Evolutionary conservation across 37 sponge, comb jelly and placozoan genomes (phyloP), one percentile per base, ranked within the genome.

Genomic region (Eunapius fragilis): DNA sequence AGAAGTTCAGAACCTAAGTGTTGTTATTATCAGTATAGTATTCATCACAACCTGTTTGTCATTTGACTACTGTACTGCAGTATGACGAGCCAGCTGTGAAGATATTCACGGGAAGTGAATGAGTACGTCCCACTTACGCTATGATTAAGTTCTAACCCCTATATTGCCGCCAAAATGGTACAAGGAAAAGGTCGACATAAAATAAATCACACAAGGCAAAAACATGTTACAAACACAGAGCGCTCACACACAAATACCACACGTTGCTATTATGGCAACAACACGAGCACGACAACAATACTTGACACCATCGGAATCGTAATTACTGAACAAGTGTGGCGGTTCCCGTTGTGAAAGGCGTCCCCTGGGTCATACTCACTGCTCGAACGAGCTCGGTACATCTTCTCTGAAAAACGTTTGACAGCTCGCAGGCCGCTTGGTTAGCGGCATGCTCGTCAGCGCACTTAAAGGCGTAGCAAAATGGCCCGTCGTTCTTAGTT

Each of bases 391-490:
- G 38, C 69, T 91, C 72, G 31, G 67, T 75, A 25, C 84, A 83
- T 28, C 82, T 86, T 23, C 68, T 81, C 22, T 78, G 67, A 50
- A 92, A 92, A 25, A 92, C 74, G 25, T 76, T 84, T 6, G 83
- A 75, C 28, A 92, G 69, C 31, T 36, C 27, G 14, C 32, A 32
- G 14, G 93, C 89, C 25, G 84, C 77, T 34, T 36, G 68, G 19
- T 50, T 49, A 0, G 89, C 86, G 32, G 70, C 71, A 5, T 69
- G 76, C 24, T 48, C 58, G 75, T 84, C 78, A 26, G 84, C 87
- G 73, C 94, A 93, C 71, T 93, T 93, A 75, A 93, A 93, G 0
- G 83, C 94, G 80, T 93, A 84, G 71, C 94, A 93, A 48, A 75
- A 93, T 0, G 88, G 82, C 24, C 72, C 49, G 27, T 48, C 69